Percentiles rank a stretch among this genome's conserved stretches.
Evolutionary conservation across 2,113 vertebrate species (phyloP).

Genomic region (Eonycteris spelaea): DNA sequence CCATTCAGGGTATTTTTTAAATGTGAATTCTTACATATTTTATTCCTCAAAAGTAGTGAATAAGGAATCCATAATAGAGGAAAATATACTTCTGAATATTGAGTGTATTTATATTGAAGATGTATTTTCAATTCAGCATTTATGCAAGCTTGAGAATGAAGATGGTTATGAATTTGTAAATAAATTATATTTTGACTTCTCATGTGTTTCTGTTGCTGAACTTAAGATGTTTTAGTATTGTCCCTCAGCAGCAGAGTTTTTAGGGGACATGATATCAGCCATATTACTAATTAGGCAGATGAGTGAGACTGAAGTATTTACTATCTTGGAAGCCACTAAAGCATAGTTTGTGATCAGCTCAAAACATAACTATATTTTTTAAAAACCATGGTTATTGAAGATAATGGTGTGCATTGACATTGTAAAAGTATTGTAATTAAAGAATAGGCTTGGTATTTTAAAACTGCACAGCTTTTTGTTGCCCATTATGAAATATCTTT

Average conservation of each 20-base stretch:
- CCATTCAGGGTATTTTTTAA: background rate
- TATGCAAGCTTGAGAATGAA: background rate
- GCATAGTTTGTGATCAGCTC: background rate
- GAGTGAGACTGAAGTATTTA: background rate
- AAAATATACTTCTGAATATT: background rate
- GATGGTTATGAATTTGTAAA: background rate
- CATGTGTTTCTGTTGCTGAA: background rate
- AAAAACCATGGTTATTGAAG: background rate
- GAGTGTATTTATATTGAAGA: background rate
- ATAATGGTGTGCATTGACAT: constrained; percentile 14
- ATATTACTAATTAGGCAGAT: background rate
- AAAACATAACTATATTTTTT: background rate
- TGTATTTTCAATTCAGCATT: background rate
- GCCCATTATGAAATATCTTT: constrained; percentile 40
- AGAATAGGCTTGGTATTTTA: constrained; percentile 53
- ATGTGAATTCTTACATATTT: background rate
- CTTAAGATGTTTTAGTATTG: background rate
- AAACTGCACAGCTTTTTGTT: constrained; percentile 44
- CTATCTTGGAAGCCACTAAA: background rate
- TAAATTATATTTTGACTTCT: background rate
- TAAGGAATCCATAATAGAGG: background rate
- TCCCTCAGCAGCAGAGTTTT: background rate
- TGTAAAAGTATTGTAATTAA: constrained; percentile 43
- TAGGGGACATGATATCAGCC: background rate
- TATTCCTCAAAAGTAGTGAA: background rate